A percentile compares a stretch with the other conserved stretches of the same genome.
Conservation (phyloP, 2,113 vertebrate species). For the Apistogramma diplotaenia region DNA sequence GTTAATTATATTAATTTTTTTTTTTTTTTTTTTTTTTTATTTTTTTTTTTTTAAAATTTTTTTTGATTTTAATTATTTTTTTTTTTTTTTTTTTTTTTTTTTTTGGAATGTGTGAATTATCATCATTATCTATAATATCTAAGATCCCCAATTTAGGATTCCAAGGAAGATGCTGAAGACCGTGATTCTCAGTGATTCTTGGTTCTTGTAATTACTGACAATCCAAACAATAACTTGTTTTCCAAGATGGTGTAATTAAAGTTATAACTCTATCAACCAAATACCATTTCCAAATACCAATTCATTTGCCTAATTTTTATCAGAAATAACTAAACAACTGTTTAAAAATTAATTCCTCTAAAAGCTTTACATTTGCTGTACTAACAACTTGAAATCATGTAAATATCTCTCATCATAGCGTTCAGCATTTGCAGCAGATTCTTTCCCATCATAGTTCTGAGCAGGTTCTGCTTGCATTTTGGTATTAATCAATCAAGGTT, state of each 20-base stretch:
- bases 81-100: no score
- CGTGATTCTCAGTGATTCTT: not conserved
- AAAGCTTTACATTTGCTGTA: not conserved
- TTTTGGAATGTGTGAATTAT: not conserved
- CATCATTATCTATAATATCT: not conserved
- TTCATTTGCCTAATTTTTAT: not conserved
- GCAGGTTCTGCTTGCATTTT: conserved; percentile 23
- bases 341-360: not conserved
- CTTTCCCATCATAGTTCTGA: not conserved
- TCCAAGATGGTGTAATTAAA: not conserved
- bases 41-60: no score
- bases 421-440: not conserved
- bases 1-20: no score
- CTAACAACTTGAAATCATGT: not conserved
- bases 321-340: not conserved
- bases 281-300: not conserved
- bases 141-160: not conserved
- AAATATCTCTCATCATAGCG: not conserved
- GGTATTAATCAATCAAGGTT: conserved; percentile 61
- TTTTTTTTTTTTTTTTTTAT: no score
- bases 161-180: not conserved
- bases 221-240: not conserved
- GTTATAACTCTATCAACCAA: not conserved
- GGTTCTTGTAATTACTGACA: not conserved
- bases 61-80: no score